Percentiles rank a stretch among this genome's conserved stretches.
These are phyloP conservation scores for Anthophora plumipes DNA, from an alignment of 2,888 invertebrate genomes.

Conservation along the genomic window DNA sequence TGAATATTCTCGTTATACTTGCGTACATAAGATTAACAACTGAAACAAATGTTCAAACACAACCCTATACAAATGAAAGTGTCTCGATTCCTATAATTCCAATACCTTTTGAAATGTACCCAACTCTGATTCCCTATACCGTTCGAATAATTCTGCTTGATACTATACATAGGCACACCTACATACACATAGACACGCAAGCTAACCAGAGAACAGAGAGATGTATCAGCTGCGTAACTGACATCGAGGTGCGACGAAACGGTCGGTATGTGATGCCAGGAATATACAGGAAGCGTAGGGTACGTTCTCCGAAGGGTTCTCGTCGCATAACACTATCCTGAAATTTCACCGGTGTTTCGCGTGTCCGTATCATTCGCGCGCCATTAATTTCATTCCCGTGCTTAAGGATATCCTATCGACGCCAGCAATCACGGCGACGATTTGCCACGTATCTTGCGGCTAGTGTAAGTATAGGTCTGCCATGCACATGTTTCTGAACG, in stretches of 20 bases:
- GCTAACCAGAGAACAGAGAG: constrained; percentile 37
- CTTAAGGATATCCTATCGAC: constrained; percentile 73
- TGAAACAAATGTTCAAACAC: too few species aligned
- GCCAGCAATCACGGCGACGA: constrained; percentile 70
- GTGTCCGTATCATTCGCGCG: constrained; percentile 70
- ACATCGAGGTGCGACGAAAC: constrained; percentile 71
- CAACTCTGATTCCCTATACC: constrained; percentile 41
- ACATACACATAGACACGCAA: constrained; percentile 14
- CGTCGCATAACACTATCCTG: constrained; percentile 71
- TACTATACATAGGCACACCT: constrained; percentile 21
- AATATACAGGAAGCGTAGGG: constrained; percentile 65
- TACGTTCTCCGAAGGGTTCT: constrained; percentile 72
- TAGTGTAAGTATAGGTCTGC: background rate
- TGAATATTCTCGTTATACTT: too few species aligned
- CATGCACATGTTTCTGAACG: constrained; percentile 7
- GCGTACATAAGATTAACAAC: too few species aligned
- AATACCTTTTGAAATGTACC: too few species aligned
- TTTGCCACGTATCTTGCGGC: constrained; percentile 66
- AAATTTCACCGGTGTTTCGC: constrained; percentile 65
- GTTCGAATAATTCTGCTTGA: constrained; percentile 51
- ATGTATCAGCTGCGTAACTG: constrained; percentile 52
- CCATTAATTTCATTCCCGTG: constrained; percentile 75
- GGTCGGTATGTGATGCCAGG: constrained; percentile 71
- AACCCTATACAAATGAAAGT: too few species aligned
- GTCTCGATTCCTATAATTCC: too few species aligned